phyloP scores from a whole-genome alignment of 2,888 invertebrate genomes.

The Tiphia femorata region DNA sequence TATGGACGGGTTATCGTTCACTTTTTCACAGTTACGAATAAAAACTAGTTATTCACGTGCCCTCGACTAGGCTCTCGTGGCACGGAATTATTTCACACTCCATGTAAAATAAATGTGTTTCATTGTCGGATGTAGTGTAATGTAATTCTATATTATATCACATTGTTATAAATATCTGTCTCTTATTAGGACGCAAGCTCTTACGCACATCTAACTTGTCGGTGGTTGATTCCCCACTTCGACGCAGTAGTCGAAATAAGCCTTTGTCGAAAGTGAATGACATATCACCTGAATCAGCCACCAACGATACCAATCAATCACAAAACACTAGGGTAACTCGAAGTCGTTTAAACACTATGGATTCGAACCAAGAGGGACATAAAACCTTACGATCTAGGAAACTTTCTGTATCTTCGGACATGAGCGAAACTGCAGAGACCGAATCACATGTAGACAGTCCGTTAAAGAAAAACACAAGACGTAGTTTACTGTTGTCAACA shows the following conservation, averaged over 20 bases:
- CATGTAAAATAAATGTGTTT: too few relatives aligned
- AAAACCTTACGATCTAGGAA: conserved; percentile 35
- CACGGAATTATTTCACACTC: neutral
- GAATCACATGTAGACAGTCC: conserved; percentile 30
- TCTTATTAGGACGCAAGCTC: too few relatives aligned
- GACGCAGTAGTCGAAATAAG: conserved; percentile 50
- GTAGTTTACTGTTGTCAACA: too few relatives aligned
- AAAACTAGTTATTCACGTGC: conserved; percentile 17
- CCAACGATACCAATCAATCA: too few relatives aligned
- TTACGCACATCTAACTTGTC: too few relatives aligned
- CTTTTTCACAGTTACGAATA: too few relatives aligned
- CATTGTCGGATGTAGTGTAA: too few relatives aligned
- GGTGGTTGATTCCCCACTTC: conserved; percentile 45
- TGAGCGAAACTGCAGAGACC: conserved; percentile 35
- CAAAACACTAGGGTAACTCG: conserved; percentile 21
- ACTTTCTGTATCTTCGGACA: conserved; percentile 40
- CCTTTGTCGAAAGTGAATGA: conserved; percentile 21
- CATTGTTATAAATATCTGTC: too few relatives aligned
- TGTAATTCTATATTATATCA: too few relatives aligned
- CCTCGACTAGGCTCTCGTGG: neutral
- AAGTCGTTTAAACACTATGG: conserved; percentile 26
- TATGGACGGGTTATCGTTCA: conserved; percentile 4
- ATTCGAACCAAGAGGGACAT: conserved; percentile 7
- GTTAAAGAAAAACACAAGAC: conserved; percentile 20
- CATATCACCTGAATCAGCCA: conserved; percentile 41